Percentiles rank a stretch among this genome's conserved stretches.
Evolutionary conservation across 2,113 vertebrate species (phyloP).

Genomic region (Clupea harengus): DNA sequence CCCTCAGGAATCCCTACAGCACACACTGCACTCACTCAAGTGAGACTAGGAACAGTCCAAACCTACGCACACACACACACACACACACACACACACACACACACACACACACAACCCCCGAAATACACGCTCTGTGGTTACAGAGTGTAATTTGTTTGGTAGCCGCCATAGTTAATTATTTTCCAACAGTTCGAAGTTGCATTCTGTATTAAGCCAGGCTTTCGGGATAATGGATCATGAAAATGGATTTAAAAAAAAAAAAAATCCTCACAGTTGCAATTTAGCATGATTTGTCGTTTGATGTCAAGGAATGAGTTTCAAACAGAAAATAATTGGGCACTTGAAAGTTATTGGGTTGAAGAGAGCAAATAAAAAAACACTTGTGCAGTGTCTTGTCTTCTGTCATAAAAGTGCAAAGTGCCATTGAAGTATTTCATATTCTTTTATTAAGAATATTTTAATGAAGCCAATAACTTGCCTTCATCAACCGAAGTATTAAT

Average conservation of each 20-base stretch:
- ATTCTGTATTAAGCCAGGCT: not conserved
- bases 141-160: not conserved
- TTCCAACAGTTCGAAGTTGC: not conserved
- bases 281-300: not conserved
- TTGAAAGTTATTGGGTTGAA: constrained; percentile 10
- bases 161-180: not conserved
- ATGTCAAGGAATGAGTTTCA: not conserved
- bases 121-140: not conserved
- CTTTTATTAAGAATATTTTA: constrained; percentile 54
- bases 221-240: not conserved
- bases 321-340: constrained; percentile 13
- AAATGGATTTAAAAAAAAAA: not conserved
- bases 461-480: constrained; percentile 45
- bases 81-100: not conserved
- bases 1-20: constrained; percentile 40
- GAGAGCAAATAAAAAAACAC: constrained; percentile 11
- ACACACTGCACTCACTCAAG: constrained; percentile 31
- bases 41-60: constrained; percentile 10
- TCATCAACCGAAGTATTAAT: constrained; percentile 50
- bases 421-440: constrained; percentile 42
- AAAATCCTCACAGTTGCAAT: not conserved
- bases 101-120: not conserved
- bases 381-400: constrained; percentile 26
- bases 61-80: not conserved
- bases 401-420: constrained; percentile 34